Evolutionary conservation across 1,140 invertebrate genomes (phyloP), one percentile per base, ranked within the genome.

Genomic region (Colletes latitarsis): DNA sequence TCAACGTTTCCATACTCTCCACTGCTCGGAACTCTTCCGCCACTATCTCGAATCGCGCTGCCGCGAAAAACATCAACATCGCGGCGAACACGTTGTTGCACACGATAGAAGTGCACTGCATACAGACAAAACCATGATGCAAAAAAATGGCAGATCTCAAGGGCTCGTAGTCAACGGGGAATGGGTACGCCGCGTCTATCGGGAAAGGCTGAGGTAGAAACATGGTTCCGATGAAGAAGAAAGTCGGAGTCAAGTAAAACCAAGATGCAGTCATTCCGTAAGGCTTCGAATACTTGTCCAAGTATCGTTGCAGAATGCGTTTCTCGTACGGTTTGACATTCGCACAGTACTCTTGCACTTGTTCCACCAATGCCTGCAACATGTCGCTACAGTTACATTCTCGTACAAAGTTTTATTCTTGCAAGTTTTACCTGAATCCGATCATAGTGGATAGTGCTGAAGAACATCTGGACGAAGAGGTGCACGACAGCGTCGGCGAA

Each of bases 11-110:
- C 12, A 55, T 6, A 64, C 68, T 71, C 14, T 39, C 14, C 4
- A 82, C 52, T 0, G 21, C 43, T 8, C 78, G 57, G 0, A 84
- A 58, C 64, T 79, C 74, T 14, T 8, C 21, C 5, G 68, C 66
- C n/a, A 88, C 77, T 3, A 89, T 72, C 53, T 90, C 87, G 53
- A 85, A 83, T 64, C 81, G 81, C 0, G 87, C 89, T 9, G 74
- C 80, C 3, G 80, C 62, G 39, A 85, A 89, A 81, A 87, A 86
- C 6, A 90, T 63, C 12, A 88, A 60, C 30, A 88, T 60, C 14
- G 84, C 84, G 1, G 82, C 69, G 49, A 87, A 64, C 39, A 83
- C 68, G 52, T 86, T 88, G 0, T 87, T 17, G 9, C 74, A 76
- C 12, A 86, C 63, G 2, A 76, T 62, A 8, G 79, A 57, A 1